Evolutionary conservation across 2,888 invertebrate genomes (phyloP).

Genomic region (Eretmocerus hayati): DNA sequence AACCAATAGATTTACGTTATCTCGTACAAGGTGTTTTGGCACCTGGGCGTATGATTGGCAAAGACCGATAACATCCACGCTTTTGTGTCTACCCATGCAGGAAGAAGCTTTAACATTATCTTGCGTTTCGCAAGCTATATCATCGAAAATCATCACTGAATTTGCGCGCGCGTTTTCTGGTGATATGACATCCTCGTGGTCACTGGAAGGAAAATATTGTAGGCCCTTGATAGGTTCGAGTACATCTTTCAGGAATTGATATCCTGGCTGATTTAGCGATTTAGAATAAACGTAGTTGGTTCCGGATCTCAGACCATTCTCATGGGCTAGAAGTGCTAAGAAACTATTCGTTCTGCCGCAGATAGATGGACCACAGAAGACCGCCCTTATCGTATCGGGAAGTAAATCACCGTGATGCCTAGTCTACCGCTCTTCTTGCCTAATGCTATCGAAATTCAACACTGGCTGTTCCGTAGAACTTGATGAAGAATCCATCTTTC

Average conservation of each 20-base stretch:
- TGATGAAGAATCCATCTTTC: not conserved
- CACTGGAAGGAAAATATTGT: conserved; percentile 25
- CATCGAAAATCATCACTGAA: conserved; percentile 36
- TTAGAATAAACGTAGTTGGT: conserved; percentile 25
- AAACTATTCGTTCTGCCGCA: conserved; percentile 26
- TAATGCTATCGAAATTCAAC: not conserved
- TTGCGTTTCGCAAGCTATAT: not conserved
- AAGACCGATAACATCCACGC: too few species aligned
- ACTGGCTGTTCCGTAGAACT: not conserved
- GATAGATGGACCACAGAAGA: conserved; percentile 28
- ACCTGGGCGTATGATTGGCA: too few species aligned
- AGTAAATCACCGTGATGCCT: conserved; percentile 19
- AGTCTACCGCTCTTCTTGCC: not conserved
- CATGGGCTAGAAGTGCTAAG: conserved; percentile 20
- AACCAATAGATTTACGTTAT: too few species aligned
- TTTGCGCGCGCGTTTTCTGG: conserved; percentile 27
- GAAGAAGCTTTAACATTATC: not conserved
- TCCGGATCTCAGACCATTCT: conserved; percentile 23
- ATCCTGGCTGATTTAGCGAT: conserved; percentile 32
- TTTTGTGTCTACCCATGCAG: not conserved
- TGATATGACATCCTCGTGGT: conserved; percentile 24
- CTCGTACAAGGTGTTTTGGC: too few species aligned
- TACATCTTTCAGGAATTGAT: conserved; percentile 26
- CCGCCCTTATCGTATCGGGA: conserved; percentile 21
- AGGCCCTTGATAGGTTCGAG: conserved; percentile 25